Percentiles rank a stretch among this genome's conserved stretches.
These are phyloP conservation scores for Sinocyclocheilus anophthalmus DNA, from an alignment of 2,113 vertebrate genomes.

Conservation along the genomic window DNA sequence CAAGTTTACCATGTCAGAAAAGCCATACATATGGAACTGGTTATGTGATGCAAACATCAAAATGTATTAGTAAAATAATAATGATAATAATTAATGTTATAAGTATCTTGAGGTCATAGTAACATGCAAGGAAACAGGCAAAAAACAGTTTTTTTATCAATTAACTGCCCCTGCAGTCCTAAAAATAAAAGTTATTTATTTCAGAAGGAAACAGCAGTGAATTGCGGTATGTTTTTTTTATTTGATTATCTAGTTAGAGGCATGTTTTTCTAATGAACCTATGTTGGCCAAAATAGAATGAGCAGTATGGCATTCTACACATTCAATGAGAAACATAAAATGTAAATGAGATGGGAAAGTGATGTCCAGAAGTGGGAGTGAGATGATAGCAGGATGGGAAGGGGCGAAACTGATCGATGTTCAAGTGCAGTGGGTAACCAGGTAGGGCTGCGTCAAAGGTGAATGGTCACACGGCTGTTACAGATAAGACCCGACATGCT, in stretches of 20 bases:
- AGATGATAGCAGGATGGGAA: not conserved
- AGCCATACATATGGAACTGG: too few relatives aligned
- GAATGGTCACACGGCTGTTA: conserved; percentile 39
- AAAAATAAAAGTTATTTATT: too few relatives aligned
- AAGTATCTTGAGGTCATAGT: too few relatives aligned
- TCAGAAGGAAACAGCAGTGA: too few relatives aligned
- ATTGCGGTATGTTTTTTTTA: too few relatives aligned
- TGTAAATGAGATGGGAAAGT: conserved; percentile 7
- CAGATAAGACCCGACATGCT: conserved; percentile 25
- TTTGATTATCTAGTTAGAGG: not conserved
- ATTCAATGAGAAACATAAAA: conserved; percentile 9
- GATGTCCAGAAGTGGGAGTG: not conserved
- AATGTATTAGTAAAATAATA: too few relatives aligned
- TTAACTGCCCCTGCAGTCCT: too few relatives aligned
- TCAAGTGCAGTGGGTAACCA: conserved; percentile 27
- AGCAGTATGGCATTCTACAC: not conserved
- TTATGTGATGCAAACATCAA: too few relatives aligned
- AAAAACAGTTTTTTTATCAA: too few relatives aligned
- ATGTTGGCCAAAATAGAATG: not conserved
- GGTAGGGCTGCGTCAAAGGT: conserved; percentile 19
- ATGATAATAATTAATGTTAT: too few relatives aligned
- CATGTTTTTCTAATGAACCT: not conserved
- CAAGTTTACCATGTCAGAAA: too few relatives aligned
- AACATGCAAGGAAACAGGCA: too few relatives aligned
- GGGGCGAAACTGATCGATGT: conserved; percentile 18